A percentile compares a stretch with the other conserved stretches of the same genome.
phyloP scores from a whole-genome alignment of 2,797 vertebrate species.

The Euthynnus affinis region DNA sequence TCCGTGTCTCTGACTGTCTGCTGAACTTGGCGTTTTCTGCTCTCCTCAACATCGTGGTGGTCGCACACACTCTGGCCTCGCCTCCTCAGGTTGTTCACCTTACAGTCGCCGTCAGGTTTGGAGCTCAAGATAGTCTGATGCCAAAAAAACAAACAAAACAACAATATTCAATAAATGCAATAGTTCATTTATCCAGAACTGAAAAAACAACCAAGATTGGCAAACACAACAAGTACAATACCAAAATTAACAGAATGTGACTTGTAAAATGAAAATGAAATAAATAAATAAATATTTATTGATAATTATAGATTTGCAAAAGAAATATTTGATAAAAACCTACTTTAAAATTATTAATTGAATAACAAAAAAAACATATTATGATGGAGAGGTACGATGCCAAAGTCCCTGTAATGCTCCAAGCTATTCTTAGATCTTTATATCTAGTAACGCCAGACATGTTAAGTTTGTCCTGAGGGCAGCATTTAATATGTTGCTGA shows the following conservation, averaged over 20 bases:
- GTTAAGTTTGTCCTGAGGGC: neutral
- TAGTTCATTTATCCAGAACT: neutral
- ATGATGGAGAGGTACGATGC: too few relatives aligned
- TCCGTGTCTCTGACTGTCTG: conserved; percentile 71
- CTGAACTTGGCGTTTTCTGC: conserved; percentile 65
- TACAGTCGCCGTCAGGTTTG: conserved; percentile 84
- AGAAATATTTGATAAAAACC: too few relatives aligned
- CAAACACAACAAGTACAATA: too few relatives aligned
- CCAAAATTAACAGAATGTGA: too few relatives aligned
- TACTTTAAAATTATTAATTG: too few relatives aligned
- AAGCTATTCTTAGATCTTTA: neutral
- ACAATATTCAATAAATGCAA: neutral
- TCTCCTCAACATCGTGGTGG: conserved; percentile 64
- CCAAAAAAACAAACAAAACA: neutral
- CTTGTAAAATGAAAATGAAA: too few relatives aligned
- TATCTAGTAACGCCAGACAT: neutral
- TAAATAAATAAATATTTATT: too few relatives aligned
- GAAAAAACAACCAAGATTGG: too few relatives aligned
- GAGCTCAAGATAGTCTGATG: conserved; percentile 84
- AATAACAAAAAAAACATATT: too few relatives aligned
- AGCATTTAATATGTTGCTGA: neutral
- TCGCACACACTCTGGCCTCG: conserved; percentile 76
- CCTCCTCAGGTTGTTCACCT: conserved; percentile 82
- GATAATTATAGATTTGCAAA: too few relatives aligned
- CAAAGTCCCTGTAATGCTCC: accelerated